These are phyloP conservation scores for Brenthis ino DNA, from an alignment of 2,888 invertebrate species.

Conservation along the genomic window DNA sequence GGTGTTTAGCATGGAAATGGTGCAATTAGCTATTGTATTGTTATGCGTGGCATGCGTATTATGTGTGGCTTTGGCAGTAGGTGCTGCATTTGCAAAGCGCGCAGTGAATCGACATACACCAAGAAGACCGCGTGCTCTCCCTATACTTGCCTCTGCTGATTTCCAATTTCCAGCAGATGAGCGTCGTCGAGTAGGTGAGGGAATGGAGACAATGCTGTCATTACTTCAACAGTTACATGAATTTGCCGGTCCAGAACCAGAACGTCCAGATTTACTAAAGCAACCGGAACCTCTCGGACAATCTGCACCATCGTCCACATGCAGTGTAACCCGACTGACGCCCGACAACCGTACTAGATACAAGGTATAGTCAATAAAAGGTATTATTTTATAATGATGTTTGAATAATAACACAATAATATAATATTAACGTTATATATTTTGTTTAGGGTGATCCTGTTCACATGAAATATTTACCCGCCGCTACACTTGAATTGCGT, in stretches of 20 bases:
- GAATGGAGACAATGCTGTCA: slow-evolving; percentile 92
- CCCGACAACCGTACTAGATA: slow-evolving; percentile 90
- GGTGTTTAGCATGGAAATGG: slow-evolving; percentile 19
- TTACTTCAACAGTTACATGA: slow-evolving; percentile 93
- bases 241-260: slow-evolving; percentile 91
- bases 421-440: too few relatives aligned
- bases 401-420: too few relatives aligned
- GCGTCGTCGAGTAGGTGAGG: slow-evolving; percentile 80
- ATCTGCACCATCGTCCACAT: slow-evolving; percentile 78
- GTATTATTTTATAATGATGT: too few relatives aligned
- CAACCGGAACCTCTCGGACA: slow-evolving; percentile 79
- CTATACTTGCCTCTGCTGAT: slow-evolving; percentile 48
- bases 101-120: slow-evolving; percentile 31
- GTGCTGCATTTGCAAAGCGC: slow-evolving; percentile 32
- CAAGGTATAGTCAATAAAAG: slow-evolving; percentile 84
- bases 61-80: slow-evolving; percentile 39
- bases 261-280: slow-evolving; percentile 92
- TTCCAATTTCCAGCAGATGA: slow-evolving; percentile 61
- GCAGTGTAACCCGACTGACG: slow-evolving; percentile 73
- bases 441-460: slow-evolving; percentile 91
- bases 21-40: slow-evolving; percentile 34
- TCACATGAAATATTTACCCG: slow-evolving; percentile 90
- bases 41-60: slow-evolving; percentile 37
- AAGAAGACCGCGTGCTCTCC: slow-evolving; percentile 48
- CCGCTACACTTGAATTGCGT: slow-evolving; percentile 87